Percentiles rank a stretch among this genome's conserved stretches.
Conservation (phyloP, 2,888 invertebrate genomes). For the Fissipunctia ypsillon region DNA sequence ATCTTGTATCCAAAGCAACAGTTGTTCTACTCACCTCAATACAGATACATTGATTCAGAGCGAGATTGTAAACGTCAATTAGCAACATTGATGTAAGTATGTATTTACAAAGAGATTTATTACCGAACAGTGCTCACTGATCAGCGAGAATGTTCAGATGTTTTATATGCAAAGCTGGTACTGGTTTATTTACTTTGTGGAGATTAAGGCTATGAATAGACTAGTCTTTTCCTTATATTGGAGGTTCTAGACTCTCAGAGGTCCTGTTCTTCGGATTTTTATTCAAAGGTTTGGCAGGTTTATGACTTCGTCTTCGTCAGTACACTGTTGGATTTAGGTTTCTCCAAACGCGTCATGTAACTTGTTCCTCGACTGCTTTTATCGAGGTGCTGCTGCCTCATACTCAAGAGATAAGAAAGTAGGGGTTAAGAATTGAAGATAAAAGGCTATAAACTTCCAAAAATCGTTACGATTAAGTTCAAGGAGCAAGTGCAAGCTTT, state of each 20-base stretch:
- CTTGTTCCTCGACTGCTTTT: no score
- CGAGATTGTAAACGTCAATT: conserved; percentile 85
- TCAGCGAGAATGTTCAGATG: conserved; percentile 46
- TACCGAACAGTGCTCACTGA: conserved; percentile 49
- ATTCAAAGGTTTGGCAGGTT: neutral
- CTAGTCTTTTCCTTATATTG: conserved; percentile 22
- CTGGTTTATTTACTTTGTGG: conserved; percentile 10
- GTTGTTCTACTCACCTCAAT: conserved; percentile 81
- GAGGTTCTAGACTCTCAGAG: neutral
- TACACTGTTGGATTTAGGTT: no score
- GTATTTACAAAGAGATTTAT: conserved; percentile 62
- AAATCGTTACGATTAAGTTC: no score
- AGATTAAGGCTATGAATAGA: conserved; percentile 11
- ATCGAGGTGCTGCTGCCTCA: no score
- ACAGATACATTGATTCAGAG: conserved; percentile 82
- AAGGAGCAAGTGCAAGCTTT: neutral
- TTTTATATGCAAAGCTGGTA: conserved; percentile 49
- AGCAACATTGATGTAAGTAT: conserved; percentile 68
- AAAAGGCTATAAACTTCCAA: no score
- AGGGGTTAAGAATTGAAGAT: no score
- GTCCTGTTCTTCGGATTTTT: neutral
- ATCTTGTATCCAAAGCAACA: conserved; percentile 71
- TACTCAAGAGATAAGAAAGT: no score
- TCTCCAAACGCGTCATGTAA: no score
- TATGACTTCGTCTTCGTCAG: neutral